Conservation (phyloP, 2,888 invertebrate species). For the Aelia acuminata region DNA sequence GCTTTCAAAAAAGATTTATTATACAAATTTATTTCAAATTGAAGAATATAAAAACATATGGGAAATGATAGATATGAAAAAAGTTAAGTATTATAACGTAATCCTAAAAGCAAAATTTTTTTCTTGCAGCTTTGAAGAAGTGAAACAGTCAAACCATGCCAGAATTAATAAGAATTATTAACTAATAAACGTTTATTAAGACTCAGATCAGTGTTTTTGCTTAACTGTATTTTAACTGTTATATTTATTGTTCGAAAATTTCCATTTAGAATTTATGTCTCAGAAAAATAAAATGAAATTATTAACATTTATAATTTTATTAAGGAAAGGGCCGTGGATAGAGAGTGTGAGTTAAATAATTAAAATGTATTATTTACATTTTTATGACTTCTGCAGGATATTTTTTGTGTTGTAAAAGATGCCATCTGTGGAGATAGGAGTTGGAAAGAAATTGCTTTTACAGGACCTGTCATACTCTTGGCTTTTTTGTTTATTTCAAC, state of each 20-base stretch:
- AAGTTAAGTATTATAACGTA: background rate
- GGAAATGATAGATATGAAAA: background rate
- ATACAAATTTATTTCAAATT: background rate
- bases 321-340: too few relatives aligned
- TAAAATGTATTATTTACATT: too few relatives aligned
- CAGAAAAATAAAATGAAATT: too few relatives aligned
- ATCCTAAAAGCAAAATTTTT: background rate
- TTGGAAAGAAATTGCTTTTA: too few relatives aligned
- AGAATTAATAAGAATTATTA: background rate
- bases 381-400: too few relatives aligned
- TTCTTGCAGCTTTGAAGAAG: slow-evolving; percentile 1
- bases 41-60: background rate
- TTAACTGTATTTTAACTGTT: background rate
- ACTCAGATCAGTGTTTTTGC: background rate
- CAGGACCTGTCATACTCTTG: too few relatives aligned
- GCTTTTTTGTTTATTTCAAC: too few relatives aligned
- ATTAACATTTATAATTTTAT: background rate
- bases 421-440: too few relatives aligned
- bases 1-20: background rate
- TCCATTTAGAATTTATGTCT: background rate
- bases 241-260: background rate
- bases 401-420: too few relatives aligned
- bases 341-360: too few relatives aligned
- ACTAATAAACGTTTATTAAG: background rate
- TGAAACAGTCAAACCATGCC: background rate